Conservation (phyloP, 2,888 invertebrate genomes). For the Drosophila demipolita region DNA sequence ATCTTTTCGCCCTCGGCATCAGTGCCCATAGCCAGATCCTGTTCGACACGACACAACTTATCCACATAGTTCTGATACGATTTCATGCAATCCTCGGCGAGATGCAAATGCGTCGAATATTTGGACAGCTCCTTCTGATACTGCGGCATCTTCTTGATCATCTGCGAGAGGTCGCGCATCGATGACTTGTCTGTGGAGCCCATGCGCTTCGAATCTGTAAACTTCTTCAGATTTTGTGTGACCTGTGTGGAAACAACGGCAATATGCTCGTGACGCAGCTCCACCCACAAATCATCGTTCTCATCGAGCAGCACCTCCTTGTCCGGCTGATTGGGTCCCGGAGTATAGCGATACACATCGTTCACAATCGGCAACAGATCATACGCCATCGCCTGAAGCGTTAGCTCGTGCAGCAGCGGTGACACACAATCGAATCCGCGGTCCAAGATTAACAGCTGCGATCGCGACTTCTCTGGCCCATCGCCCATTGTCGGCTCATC, state of each 20-base stretch:
- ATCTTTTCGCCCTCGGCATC: conserved; percentile 99
- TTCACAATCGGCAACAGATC: conserved; percentile 99
- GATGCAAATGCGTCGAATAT: conserved; percentile 98
- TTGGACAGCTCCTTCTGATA: conserved; percentile 99
- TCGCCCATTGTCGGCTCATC: conserved; percentile 99
- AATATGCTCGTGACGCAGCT: conserved; percentile 99
- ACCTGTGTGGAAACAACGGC: conserved; percentile 99
- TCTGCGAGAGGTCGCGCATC: conserved; percentile 98
- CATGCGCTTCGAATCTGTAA: conserved; percentile 97
- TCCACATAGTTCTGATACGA: conserved; percentile 97
- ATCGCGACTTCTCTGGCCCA: conserved; percentile 98
- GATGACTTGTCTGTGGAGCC: conserved; percentile 94
- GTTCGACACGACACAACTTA: conserved; percentile 98
- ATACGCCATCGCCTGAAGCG: conserved; percentile 99
- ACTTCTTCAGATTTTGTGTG: conserved; percentile 99
- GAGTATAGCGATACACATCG: conserved; percentile 99
- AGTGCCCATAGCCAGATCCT: conserved; percentile 99
- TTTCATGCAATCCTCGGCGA: conserved; percentile 99
- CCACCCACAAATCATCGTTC: conserved; percentile 99
- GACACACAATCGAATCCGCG: conserved; percentile 99
- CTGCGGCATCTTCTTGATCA: conserved; percentile 99
- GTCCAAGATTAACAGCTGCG: conserved; percentile 97
- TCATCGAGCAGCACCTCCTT: conserved; percentile 99
- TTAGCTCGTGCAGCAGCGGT: conserved; percentile 98
- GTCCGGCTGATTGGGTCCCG: conserved; percentile 92